A percentile compares a stretch with the other conserved stretches of the same genome.
These are phyloP conservation scores for Prochilodus magdalenae DNA, from an alignment of 2,113 vertebrate genomes.

Conservation along the genomic window DNA sequence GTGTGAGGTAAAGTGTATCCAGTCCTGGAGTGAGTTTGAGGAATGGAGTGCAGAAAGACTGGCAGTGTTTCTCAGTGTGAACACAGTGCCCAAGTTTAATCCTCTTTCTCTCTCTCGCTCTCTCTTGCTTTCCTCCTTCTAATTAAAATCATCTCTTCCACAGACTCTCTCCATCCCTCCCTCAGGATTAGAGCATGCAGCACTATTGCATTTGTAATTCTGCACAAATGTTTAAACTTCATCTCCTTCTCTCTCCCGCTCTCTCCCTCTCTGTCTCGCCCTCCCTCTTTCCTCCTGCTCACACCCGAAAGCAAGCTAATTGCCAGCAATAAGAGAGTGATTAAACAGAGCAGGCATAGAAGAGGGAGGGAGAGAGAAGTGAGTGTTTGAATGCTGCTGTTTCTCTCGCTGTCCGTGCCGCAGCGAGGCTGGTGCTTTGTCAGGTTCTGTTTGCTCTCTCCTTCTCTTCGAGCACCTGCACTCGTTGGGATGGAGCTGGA, in stretches of 20 bases:
- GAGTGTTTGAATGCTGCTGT: conserved; percentile 54
- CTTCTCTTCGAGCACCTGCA: conserved; percentile 59
- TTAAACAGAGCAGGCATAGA: conserved; percentile 45
- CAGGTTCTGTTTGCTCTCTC: conserved; percentile 52
- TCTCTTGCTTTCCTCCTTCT: conserved; percentile 72
- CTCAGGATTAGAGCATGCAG: conserved; percentile 75
- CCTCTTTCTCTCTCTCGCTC: conserved; percentile 77
- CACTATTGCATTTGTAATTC: conserved; percentile 84
- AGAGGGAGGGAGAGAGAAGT: conserved; percentile 27
- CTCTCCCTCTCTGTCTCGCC: conserved; percentile 38
- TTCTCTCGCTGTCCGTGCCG: conserved; percentile 44
- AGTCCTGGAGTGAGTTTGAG: conserved; percentile 40
- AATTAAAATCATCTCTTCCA: conserved; percentile 75
- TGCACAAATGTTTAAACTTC: conserved; percentile 81
- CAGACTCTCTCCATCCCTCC: conserved; percentile 79
- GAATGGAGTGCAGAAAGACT: conserved; percentile 48
- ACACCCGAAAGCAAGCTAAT: conserved; percentile 53
- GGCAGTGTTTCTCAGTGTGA: conserved; percentile 73
- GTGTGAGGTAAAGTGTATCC: conserved; percentile 55
- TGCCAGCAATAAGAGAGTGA: conserved; percentile 62
- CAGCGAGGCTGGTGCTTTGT: conserved; percentile 44
- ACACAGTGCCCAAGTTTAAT: conserved; percentile 80
- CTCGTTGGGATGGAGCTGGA: conserved; percentile 44
- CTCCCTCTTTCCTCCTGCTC: conserved; percentile 36
- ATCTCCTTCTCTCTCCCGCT: conserved; percentile 56